phyloP scores from a whole-genome alignment of 2,113 vertebrate genomes.

The Psittacara wagleri region DNA sequence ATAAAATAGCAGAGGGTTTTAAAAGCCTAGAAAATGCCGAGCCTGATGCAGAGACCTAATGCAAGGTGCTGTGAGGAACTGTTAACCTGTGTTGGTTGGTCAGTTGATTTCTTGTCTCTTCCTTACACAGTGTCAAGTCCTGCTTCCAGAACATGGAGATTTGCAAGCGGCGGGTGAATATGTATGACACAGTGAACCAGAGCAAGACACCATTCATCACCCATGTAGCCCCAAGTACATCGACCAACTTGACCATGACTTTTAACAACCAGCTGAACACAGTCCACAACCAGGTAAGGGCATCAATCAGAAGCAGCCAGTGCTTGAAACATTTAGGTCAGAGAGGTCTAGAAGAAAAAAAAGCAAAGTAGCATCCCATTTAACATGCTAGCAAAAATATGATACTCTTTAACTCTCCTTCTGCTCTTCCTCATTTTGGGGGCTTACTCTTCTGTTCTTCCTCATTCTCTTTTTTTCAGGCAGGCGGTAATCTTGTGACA shows the following conservation, averaged over 20 bases:
- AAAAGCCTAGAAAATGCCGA: not conserved
- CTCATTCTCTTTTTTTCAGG: not conserved
- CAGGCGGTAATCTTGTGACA: not conserved
- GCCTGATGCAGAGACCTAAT: not conserved
- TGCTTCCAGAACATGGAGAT: conserved; percentile 99
- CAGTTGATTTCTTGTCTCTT: not conserved
- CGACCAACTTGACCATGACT: conserved; percentile 99
- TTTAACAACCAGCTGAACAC: conserved; percentile 99
- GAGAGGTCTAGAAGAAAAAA: not conserved
- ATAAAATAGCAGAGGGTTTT: not conserved
- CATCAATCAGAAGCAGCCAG: not conserved
- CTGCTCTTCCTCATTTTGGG: not conserved
- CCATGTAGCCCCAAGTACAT: conserved; percentile 96
- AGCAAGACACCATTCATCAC: conserved; percentile 99
- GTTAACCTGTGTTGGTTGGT: not conserved
- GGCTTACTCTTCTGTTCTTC: not conserved
- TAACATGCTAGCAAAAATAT: not conserved
- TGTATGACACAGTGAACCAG: conserved; percentile 98
- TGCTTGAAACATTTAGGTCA: not conserved
- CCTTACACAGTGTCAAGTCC: conserved; percentile 89
- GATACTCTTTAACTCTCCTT: not conserved
- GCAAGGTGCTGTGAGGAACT: not conserved
- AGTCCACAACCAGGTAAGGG: conserved; percentile 89
- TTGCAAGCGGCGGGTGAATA: conserved; percentile 94
- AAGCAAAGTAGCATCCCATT: not conserved